These are phyloP conservation scores for Diachasma alloeum DNA, from an alignment of 1,140 invertebrate genomes.

Conservation along the genomic window DNA sequence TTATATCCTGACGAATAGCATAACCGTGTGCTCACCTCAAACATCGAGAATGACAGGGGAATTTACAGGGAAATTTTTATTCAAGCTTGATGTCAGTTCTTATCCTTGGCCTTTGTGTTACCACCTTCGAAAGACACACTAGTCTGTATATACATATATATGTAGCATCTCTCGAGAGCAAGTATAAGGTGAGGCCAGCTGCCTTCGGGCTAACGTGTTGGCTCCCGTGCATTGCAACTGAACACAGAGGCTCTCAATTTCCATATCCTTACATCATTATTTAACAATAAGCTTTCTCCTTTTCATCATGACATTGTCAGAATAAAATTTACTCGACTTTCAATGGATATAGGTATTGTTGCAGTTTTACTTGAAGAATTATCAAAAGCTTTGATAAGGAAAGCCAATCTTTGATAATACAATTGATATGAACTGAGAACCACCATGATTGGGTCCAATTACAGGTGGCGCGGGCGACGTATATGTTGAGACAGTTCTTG, in stretches of 20 bases:
- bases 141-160: conserved; percentile 16
- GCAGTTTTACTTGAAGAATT: too few relatives aligned
- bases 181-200: conserved; percentile 48
- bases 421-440: conserved; percentile 41
- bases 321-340: too few relatives aligned
- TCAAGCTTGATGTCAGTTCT: conserved; percentile 23
- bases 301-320: too few relatives aligned
- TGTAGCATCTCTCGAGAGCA: conserved; percentile 36
- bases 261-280: conserved; percentile 12
- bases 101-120: conserved; percentile 37
- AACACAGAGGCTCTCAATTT: conserved; percentile 49
- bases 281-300: neutral
- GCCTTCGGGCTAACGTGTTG: conserved; percentile 45
- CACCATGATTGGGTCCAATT: conserved; percentile 60
- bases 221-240: conserved; percentile 44
- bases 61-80: conserved; percentile 10
- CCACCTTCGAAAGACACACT: conserved; percentile 5
- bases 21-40: neutral
- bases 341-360: too few relatives aligned
- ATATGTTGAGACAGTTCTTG: conserved; percentile 42
- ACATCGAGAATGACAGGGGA: neutral
- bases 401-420: neutral
- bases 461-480: conserved; percentile 56
- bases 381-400: too few relatives aligned
- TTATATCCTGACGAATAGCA: neutral